Evolutionary conservation across 2,888 invertebrate genomes (phyloP).

Genomic region (Lamellibrachia satsuma): DNA sequence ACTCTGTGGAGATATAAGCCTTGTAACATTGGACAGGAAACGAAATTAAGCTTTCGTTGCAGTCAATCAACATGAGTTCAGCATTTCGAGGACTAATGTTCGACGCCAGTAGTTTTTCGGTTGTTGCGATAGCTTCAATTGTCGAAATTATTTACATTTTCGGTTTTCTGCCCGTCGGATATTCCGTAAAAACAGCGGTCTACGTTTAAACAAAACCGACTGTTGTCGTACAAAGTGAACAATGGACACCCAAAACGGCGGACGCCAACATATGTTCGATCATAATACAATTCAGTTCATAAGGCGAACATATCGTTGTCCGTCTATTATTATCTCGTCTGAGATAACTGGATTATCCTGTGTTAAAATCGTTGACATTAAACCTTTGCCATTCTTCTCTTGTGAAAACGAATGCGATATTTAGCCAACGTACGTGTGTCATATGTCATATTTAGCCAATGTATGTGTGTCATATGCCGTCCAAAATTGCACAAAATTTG

Average conservation of each 20-base stretch:
- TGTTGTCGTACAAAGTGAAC: not conserved
- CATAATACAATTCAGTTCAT: no score
- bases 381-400: not conserved
- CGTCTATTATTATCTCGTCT: not conserved
- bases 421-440: not conserved
- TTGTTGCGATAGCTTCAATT: not conserved
- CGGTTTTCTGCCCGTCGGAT: not conserved
- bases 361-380: not conserved
- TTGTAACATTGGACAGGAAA: not conserved
- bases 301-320: no score
- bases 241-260: no score
- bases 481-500: not conserved
- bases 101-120: not conserved
- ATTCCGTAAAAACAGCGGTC: not conserved
- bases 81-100: not conserved
- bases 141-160: no score
- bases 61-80: not conserved
- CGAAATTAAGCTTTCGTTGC: not conserved
- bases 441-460: no score
- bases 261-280: no score
- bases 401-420: not conserved
- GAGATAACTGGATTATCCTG: not conserved
- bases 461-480: not conserved
- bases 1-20: not conserved
- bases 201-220: not conserved